A percentile compares a stretch with the other conserved stretches of the same genome.
Conservation (phyloP, 2,888 invertebrate species). For the Scrobipalpa costella region DNA sequence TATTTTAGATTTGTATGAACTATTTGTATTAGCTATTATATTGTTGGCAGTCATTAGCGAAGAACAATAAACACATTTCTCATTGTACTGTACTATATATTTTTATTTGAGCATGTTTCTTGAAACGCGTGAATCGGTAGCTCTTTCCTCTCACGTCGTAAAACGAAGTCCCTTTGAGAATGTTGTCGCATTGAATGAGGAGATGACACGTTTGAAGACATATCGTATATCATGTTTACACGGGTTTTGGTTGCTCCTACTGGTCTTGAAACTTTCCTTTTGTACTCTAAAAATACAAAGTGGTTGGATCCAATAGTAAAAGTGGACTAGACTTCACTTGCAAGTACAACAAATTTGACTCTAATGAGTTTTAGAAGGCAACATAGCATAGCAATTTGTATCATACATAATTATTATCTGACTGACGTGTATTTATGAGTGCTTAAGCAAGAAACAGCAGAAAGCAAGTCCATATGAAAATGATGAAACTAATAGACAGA, state of each 20-base stretch:
- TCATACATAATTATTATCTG: too few relatives aligned
- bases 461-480: too few relatives aligned
- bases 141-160: slow-evolving; percentile 47
- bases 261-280: slow-evolving; percentile 25
- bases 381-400: too few relatives aligned
- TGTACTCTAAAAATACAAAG: background rate
- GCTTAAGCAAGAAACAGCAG: too few relatives aligned
- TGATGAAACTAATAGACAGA: background rate
- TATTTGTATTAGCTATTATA: slow-evolving; percentile 7
- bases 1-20: slow-evolving; percentile 24
- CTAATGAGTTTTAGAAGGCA: background rate
- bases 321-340: background rate
- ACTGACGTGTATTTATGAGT: too few relatives aligned
- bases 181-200: slow-evolving; percentile 36
- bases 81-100: background rate
- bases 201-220: slow-evolving; percentile 53
- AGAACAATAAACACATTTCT: slow-evolving; percentile 18
- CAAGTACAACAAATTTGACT: too few relatives aligned
- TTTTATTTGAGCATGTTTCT: background rate
- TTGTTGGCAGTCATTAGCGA: slow-evolving; percentile 26
- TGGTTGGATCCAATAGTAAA: background rate
- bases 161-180: slow-evolving; percentile 47
- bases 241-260: slow-evolving; percentile 16
- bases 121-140: slow-evolving; percentile 48
- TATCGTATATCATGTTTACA: slow-evolving; percentile 52